Evolutionary conservation across 1,140 invertebrate genomes (phyloP).

Genomic region (Saccostrea echinata): DNA sequence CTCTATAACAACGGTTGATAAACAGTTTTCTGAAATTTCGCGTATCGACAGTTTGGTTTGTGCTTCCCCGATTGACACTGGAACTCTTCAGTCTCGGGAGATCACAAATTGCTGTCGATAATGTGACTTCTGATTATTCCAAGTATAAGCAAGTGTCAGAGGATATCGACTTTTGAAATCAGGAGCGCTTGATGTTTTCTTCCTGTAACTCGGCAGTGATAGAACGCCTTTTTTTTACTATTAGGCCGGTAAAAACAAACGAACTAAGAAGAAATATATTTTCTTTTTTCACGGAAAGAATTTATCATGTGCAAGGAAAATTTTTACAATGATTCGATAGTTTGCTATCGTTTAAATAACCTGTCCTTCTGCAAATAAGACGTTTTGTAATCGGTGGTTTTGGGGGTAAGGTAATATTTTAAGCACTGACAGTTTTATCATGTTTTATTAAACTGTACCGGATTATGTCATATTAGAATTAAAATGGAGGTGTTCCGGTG

Average conservation of each 20-base stretch:
- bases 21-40: not conserved
- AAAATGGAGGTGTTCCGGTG: conserved; percentile 8
- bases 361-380: not conserved
- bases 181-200: conserved; percentile 27
- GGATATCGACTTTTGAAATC: conserved; percentile 43
- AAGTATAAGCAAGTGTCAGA: conserved; percentile 19
- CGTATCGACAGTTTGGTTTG: conserved; percentile 5
- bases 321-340: conserved; percentile 24
- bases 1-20: not conserved
- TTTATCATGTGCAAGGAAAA: not conserved
- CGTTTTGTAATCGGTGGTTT: not conserved
- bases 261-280: not conserved
- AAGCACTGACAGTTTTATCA: not conserved
- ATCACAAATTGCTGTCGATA: conserved; percentile 38
- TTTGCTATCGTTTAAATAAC: conserved; percentile 1
- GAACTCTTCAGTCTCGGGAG: conserved; percentile 39
- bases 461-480: not conserved
- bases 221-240: not conserved
- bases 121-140: conserved; percentile 34
- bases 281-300: not conserved
- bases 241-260: conserved; percentile 9
- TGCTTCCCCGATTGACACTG: conserved; percentile 18
- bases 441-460: not conserved
- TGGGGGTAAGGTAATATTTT: not conserved
- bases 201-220: not conserved